Evolutionary conservation across 2,797 vertebrate species (phyloP), one percentile per base, ranked within the genome.

Genomic region (Lycodopsis pacificus): DNA sequence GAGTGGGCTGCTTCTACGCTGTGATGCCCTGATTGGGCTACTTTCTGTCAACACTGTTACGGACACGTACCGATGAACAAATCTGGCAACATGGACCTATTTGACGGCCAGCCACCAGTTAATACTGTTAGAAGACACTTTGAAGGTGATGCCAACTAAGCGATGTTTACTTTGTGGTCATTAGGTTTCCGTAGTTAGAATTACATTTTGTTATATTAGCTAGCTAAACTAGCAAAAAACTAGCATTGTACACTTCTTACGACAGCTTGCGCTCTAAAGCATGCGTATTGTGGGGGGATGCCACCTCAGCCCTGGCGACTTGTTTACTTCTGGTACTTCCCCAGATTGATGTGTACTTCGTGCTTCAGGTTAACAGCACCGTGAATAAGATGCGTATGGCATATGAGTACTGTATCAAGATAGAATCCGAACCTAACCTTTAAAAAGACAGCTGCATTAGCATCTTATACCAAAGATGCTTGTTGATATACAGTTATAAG

Each of bases 381-480:
- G 4, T 38, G 27, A 40, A 25, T 11, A 25, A 25, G n/a, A 14
- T 20, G 4, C 3, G 2, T n/a, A 51, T 27, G 13, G 12, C 22
- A 54, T 56, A 48, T 62, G 42, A 81, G 54, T 34, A 58, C 1
- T 59, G 78, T 25, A 10, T 59, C 4, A 65, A 30, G 4, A 51
- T 3, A 27, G 65, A 71, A 76, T 66, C 10, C 54, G 76, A 76
- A 63, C 32, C 42, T 63, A 34, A 51, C 9, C 72, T 76, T 85
- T 76, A 65, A 44, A 46, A 56, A 56, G 27, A 58, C 22, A 56
- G 49, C 69, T 58, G 66, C 57, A 30, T 58, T 70, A 40, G 46
- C 38, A 22, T 65, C 63, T 58, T 49, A 70, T 42, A n/a, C 10
- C 56, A 49, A 40, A 74, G 46, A 61, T 40, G 51, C 44, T 19